Base-by-base conservation (phyloP, 2,113 vertebrate genomes). In the Hippotragus niger region DNA sequence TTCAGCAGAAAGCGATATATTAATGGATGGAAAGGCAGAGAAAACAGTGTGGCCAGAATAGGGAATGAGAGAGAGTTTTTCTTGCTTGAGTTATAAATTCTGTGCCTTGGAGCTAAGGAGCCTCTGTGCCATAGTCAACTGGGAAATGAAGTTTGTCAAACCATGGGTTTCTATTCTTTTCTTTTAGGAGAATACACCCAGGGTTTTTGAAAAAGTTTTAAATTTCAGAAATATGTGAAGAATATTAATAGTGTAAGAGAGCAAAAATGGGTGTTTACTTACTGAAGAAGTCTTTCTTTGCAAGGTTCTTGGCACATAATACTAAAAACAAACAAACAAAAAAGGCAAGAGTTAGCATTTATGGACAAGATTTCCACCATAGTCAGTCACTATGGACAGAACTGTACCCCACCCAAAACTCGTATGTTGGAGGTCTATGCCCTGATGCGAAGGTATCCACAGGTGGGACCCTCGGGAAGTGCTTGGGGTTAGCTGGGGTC, bases 231-330 rank as follows among this genome's bases (percentile, higher is more conserved):
- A 85, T 50, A 45, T 7, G 90, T 76, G 55, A 55, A 84, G 57
- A 95, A 71, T 15, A 87, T 43, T 78, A 52, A 25, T 57, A 93
- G 36, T 52, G 31, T 81, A 96, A 43, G 50, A 95, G n/a, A 89
- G 71, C 31, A 93, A 95, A 97, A 96, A 33, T 33, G 13, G 36
- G 23, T 57, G 15, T 98, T 93, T 98, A 99, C 99, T 99, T 99
- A 99, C 99, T 99, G 99, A 99, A 99, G 99, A 99, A 99, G 99
- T 99, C 99, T 99, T 99, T 99, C 99, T 99, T 99, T 98, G 99
- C 99, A 50, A 99, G 99, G 97, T 99, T 99, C 99, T 99, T 99
- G 99, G 99, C 99, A 99, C 99, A 99, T 99, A 99, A 99, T 90
- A 99, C 99, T 99, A 99, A 97, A 99, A 99, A 99, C 90, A 99